These are phyloP conservation scores for Callyntrura guangdongensis DNA, from an alignment of 2,888 invertebrate species.

Conservation along the genomic window DNA sequence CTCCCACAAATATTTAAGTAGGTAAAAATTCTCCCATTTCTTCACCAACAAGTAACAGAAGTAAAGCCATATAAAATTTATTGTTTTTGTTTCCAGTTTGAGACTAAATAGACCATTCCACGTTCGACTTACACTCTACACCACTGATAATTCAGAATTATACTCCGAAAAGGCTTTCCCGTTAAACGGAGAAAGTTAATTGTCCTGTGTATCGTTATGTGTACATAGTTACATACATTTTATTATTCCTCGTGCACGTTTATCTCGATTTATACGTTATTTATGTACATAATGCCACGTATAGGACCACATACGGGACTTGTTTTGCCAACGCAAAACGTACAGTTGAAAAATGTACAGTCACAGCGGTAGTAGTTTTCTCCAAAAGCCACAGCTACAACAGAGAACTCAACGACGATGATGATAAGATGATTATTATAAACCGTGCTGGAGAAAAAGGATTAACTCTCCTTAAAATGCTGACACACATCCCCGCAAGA, in stretches of 20 bases:
- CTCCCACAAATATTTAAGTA: conserved; percentile 4
- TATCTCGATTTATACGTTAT: background rate
- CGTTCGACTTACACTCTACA: conserved; percentile 8
- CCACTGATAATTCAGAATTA: conserved; percentile 57
- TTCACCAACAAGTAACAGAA: background rate
- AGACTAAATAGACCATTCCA: conserved; percentile 32
- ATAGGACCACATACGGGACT: background rate
- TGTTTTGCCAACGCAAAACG: background rate
- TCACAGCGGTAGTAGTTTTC: background rate
- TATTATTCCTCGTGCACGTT: conserved; percentile 29
- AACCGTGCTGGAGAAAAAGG: conserved; percentile 49
- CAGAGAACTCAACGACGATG: background rate
- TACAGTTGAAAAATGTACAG: background rate
- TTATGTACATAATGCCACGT: background rate
- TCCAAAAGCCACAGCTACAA: background rate
- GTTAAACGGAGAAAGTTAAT: conserved; percentile 24
- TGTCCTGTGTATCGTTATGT: background rate
- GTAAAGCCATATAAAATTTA: conserved; percentile 38
- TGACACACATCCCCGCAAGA: conserved; percentile 19
- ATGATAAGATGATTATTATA: conserved; percentile 49
- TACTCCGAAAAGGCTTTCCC: conserved; percentile 9
- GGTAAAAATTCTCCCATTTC: background rate
- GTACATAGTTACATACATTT: background rate
- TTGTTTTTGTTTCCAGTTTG: conserved; percentile 41
- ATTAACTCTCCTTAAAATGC: conserved; percentile 51